phyloP scores from a whole-genome alignment of 2,797 vertebrate genomes.

The Peromyscus nudipes region DNA sequence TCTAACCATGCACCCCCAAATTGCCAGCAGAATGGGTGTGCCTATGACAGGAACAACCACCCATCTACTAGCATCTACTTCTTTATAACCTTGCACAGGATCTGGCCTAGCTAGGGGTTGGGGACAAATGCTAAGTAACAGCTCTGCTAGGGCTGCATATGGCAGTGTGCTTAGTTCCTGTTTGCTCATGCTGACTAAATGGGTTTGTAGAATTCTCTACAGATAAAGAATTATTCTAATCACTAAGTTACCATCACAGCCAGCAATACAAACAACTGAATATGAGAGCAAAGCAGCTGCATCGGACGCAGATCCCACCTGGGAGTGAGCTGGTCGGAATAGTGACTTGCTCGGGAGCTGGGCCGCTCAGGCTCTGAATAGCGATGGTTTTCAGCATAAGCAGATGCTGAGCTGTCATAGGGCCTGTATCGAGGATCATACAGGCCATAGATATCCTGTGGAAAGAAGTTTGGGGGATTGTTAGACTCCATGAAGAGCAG shows the following conservation, averaged over 20 bases:
- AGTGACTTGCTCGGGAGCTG: constrained; percentile 96
- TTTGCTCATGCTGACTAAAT: neutral
- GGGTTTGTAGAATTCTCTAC: fast-evolving
- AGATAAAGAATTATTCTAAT: neutral
- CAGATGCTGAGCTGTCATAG: constrained; percentile 88
- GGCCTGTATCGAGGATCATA: constrained; percentile 92
- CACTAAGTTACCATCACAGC: neutral
- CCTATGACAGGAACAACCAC: fast-evolving
- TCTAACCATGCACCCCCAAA: neutral
- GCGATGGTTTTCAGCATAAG: constrained; percentile 91
- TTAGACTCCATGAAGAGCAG: neutral
- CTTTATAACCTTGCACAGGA: neutral
- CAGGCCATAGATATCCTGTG: constrained; percentile 91
- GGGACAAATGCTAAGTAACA: neutral
- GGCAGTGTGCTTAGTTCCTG: neutral
- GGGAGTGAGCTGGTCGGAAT: constrained; percentile 94
- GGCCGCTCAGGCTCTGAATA: constrained; percentile 94
- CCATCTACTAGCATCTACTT: neutral
- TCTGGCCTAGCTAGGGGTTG: neutral
- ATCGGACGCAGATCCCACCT: constrained; percentile 87
- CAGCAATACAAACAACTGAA: no score
- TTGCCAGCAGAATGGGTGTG: fast-evolving
- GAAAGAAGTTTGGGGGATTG: neutral
- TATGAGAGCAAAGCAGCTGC: neutral
- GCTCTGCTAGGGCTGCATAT: fast-evolving